phyloP scores from a whole-genome alignment of 35 echinoderm and acorn worm species.

The Amphiura filiformis region DNA sequence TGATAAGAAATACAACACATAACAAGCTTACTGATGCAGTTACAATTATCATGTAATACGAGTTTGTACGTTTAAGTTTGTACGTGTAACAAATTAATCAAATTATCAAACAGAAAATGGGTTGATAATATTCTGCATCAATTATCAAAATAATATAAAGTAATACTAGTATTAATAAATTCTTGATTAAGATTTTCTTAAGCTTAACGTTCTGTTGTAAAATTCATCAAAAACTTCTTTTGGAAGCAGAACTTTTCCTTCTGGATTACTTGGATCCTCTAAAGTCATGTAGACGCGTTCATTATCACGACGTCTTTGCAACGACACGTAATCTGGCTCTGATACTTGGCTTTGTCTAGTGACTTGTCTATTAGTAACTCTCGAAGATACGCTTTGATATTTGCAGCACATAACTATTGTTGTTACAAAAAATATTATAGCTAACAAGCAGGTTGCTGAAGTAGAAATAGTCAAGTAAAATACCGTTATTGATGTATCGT shows the following conservation, averaged over 20 bases:
- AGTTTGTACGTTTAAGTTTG: too few species aligned
- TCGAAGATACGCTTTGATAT: neutral
- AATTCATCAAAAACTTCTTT: conserved; percentile 6
- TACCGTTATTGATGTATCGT: neutral
- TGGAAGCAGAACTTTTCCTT: neutral
- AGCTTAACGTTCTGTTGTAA: neutral
- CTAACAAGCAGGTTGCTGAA: neutral
- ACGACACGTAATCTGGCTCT: neutral
- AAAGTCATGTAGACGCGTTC: neutral
- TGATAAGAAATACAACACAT: too few species aligned
- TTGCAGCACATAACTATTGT: neutral
- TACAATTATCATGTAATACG: too few species aligned
- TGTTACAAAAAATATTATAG: neutral
- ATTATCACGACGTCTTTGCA: neutral
- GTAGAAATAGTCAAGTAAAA: neutral
- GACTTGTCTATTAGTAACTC: neutral
- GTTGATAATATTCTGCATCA: too few species aligned
- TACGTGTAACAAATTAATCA: too few species aligned
- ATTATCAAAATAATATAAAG: too few species aligned
- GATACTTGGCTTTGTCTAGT: neutral
- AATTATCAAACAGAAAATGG: too few species aligned
- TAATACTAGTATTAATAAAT: too few species aligned
- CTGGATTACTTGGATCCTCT: conserved; percentile 10
- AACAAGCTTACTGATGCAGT: too few species aligned
- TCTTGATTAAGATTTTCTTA: neutral